Base-by-base conservation (phyloP, 2,113 vertebrate species). In the Coturnix japonica region DNA sequence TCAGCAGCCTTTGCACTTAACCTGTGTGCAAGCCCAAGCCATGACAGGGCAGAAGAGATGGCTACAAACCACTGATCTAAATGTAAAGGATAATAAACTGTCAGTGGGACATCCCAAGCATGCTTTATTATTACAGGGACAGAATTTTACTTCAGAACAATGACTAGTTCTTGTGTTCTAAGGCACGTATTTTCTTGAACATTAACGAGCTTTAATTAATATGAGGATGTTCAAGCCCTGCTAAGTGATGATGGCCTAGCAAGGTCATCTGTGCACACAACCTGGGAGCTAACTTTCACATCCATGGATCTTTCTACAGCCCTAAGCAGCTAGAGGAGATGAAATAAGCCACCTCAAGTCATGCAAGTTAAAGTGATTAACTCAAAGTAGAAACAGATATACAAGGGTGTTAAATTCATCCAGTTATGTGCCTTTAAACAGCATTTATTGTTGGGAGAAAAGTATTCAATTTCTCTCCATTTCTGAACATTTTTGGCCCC, bases 71-170 rank as follows among this genome's bases (percentile, higher is more conserved):
- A 51, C 25, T n/a, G 49, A 15, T 4, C 13, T 31, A 33, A 30
- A 12, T 17, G 17, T 16, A 49, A 7, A 73, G 15, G 51, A 56
- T 12, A 56, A 85, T 64, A 37, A 78, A 14, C 37, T 15, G 54
- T 21, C 60, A n/a, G 20, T 5, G 1, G 8, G 81, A 69, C 43
- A 66, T 9, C 43, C 60, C 35, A 77, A 90, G 41, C 28, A 71
- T 14, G 9, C 31, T 59, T 59, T 63, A 51, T 1, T 33, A 71
- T 59, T 54, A 80, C 16, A n/a, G 59, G 77, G 88, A 25, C 41
- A 69, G 56, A 26, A 63, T 63, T 80, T 76, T 71, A 60, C 46
- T 83, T 77, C 56, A 86, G 44, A 94, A 67, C 70, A 49, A 51
- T 3, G 2, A 66, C 6, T 7, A 3, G 11, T 35, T 77, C 39